Percentiles rank a stretch among this genome's conserved stretches.
Conservation (phyloP, 2,797 vertebrate species). For the Gobio occitaniae region DNA sequence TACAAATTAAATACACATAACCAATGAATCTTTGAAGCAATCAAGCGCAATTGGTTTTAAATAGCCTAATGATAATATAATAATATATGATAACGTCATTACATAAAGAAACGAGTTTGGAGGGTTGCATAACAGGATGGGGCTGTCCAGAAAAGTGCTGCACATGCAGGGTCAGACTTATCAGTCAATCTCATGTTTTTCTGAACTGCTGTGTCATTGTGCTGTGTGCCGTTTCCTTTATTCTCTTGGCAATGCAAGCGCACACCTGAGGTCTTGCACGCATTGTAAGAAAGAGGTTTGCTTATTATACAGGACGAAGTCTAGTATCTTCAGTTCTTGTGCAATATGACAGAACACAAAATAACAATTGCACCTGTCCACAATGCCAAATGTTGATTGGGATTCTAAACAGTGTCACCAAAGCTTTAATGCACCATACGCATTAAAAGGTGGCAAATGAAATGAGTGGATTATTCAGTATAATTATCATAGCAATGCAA, state of each 20-base stretch:
- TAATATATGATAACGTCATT: background rate
- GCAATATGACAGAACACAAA: background rate
- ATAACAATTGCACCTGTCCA: background rate
- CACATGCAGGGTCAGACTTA: background rate
- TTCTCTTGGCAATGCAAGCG: slow-evolving; percentile 43
- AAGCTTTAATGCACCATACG: background rate
- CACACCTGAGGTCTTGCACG: background rate
- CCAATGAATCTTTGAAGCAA: slow-evolving; percentile 5
- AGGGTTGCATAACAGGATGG: background rate
- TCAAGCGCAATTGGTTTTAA: background rate
- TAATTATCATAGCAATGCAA: background rate
- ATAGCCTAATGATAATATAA: background rate
- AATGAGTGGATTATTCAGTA: background rate
- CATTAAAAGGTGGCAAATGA: background rate
- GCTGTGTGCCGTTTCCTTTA: slow-evolving; percentile 57
- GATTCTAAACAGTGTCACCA: background rate
- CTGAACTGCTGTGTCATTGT: slow-evolving; percentile 69
- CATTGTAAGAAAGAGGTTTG: background rate
- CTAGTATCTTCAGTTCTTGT: background rate
- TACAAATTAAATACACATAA: background rate
- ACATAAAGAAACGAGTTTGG: background rate
- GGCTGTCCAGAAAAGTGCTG: background rate
- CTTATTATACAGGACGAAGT: background rate
- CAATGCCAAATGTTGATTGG: background rate
- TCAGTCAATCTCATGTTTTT: background rate